phyloP scores from a whole-genome alignment of 2,888 invertebrate species.

The Erebia aethiops region DNA sequence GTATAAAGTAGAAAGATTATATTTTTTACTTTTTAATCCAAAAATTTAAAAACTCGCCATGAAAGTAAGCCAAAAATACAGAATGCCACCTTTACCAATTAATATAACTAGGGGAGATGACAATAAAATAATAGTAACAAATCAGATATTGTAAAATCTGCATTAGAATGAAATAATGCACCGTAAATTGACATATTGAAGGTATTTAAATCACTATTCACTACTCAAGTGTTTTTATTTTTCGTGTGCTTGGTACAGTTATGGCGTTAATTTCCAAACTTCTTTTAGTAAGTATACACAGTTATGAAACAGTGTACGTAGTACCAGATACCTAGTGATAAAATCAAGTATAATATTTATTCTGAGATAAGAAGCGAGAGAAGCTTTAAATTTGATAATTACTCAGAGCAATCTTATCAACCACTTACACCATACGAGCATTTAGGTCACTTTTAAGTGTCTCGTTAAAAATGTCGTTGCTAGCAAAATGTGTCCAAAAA shows the following conservation, averaged over 20 bases:
- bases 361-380: conserved; percentile 68
- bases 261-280: conserved; percentile 45
- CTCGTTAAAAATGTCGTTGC: conserved; percentile 36
- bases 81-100: not conserved
- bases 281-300: conserved; percentile 10
- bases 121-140: not conserved
- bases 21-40: not conserved
- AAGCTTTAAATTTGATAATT: conserved; percentile 78
- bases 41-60: not conserved
- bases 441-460: conserved; percentile 49
- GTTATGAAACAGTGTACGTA: conserved; percentile 63
- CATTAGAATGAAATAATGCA: not conserved
- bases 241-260: conserved; percentile 36
- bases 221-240: not conserved
- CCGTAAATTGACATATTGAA: no score
- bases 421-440: conserved; percentile 52
- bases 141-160: not conserved
- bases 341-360: conserved; percentile 72
- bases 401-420: conserved; percentile 72
- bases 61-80: not conserved
- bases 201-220: not conserved
- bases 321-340: conserved; percentile 55
- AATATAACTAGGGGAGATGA: not conserved
- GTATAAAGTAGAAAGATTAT: not conserved
- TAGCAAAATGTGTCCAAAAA: conserved; percentile 23